A percentile compares a stretch with the other conserved stretches of the same genome.
Evolutionary conservation across 92 coral and sea anemone species (phyloP).

Genomic region (Micromussa lordhowensis): DNA sequence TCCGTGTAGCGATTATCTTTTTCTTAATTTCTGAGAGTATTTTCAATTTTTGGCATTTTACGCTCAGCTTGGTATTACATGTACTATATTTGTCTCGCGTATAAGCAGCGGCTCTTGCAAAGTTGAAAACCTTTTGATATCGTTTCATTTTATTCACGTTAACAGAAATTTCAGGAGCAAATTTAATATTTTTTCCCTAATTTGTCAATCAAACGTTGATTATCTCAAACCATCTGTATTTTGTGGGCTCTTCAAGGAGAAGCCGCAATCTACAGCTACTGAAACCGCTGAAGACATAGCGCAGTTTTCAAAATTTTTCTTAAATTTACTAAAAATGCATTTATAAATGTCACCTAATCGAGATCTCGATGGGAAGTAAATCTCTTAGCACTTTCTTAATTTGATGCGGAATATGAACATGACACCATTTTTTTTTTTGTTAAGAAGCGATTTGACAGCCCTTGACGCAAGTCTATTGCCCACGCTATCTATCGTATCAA

Average conservation of each 20-base stretch:
- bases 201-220: background rate
- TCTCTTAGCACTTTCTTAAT: background rate
- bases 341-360: background rate
- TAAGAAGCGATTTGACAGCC: background rate
- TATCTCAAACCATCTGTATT: background rate
- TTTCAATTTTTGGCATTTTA: no score
- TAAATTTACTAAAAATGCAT: background rate
- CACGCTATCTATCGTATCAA: background rate
- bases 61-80: no score
- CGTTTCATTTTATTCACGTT: background rate
- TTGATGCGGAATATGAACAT: background rate
- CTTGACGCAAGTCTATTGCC: background rate
- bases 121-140: no score
- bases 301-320: background rate
- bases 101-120: no score
- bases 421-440: background rate
- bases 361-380: background rate
- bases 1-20: no score
- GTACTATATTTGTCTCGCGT: no score
- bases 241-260: background rate
- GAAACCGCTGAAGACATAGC: background rate
- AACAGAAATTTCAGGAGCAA: background rate
- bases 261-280: background rate
- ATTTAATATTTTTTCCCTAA: background rate
- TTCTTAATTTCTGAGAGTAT: no score